Conservation (phyloP, 2,888 invertebrate genomes). For the Rhabditoides inermis region DNA sequence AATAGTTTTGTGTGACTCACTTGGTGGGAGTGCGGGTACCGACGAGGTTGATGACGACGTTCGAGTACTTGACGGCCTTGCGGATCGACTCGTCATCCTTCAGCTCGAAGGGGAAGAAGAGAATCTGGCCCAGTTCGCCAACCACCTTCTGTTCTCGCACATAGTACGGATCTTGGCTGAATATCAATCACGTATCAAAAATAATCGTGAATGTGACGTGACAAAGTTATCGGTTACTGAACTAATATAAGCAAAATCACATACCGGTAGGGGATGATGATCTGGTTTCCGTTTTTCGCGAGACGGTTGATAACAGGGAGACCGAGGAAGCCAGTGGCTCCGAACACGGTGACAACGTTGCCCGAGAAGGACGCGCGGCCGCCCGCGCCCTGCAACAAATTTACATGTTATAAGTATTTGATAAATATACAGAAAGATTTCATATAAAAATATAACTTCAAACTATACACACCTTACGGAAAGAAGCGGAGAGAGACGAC, state of each 20-base stretch:
- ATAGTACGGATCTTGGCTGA: constrained; percentile 66
- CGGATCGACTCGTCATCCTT: constrained; percentile 75
- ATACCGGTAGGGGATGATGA: constrained; percentile 81
- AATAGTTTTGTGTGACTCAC: constrained; percentile 41
- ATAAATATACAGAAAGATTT: no score
- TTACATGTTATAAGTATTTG: no score
- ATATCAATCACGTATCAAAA: neutral
- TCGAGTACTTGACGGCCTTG: constrained; percentile 73
- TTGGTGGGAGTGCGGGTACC: constrained; percentile 85
- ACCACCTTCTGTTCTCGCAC: constrained; percentile 70
- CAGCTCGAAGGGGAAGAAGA: constrained; percentile 66
- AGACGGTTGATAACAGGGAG: constrained; percentile 77
- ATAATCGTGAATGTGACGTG: neutral
- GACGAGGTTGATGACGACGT: constrained; percentile 88
- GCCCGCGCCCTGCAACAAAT: constrained; percentile 57
- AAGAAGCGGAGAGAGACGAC: no score
- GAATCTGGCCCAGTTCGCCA: constrained; percentile 71
- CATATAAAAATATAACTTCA: no score
- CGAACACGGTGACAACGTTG: constrained; percentile 79
- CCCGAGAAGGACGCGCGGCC: constrained; percentile 94
- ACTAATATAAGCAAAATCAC: neutral
- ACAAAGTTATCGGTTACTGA: neutral
- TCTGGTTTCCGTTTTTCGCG: constrained; percentile 61
- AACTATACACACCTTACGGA: no score
- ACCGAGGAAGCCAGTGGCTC: constrained; percentile 77